phyloP scores from a whole-genome alignment of 2,797 vertebrate species.

The Molossus alvarezi region DNA sequence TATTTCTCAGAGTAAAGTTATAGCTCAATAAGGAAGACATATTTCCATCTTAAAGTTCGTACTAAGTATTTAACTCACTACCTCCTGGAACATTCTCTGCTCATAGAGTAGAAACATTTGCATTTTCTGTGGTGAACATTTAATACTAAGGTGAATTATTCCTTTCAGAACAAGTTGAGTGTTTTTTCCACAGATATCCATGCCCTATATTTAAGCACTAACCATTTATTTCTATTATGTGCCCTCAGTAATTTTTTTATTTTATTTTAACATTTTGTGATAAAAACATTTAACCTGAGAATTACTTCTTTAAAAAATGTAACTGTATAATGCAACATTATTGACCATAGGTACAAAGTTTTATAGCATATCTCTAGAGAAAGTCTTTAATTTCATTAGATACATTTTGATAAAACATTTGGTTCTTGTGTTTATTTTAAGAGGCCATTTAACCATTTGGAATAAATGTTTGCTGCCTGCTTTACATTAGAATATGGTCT shows the following conservation, averaged over 20 bases:
- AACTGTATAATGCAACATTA: background rate
- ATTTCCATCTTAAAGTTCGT: conserved; percentile 85
- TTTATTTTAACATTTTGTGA: conserved; percentile 8
- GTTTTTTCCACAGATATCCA: conserved; percentile 14
- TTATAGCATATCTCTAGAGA: background rate
- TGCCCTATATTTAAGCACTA: background rate
- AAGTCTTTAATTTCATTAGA: background rate
- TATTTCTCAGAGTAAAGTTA: conserved; percentile 79
- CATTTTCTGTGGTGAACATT: conserved; percentile 77
- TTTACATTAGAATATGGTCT: background rate
- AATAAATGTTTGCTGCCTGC: background rate
- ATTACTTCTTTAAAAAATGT: background rate
- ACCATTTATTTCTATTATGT: background rate
- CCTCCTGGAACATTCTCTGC: conserved; percentile 81
- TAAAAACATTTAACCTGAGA: background rate
- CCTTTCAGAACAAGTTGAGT: conserved; percentile 24
- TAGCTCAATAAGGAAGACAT: conserved; percentile 84
- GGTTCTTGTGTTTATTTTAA: conserved; percentile 16
- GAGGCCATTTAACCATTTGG: background rate
- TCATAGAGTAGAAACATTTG: conserved; percentile 78
- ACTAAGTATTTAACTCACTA: conserved; percentile 87
- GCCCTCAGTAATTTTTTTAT: background rate
- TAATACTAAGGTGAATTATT: conserved; percentile 59
- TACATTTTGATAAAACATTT: background rate
- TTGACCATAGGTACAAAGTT: background rate